Conservation (phyloP, 2,888 invertebrate genomes). For the Caenorhabditis drosophilae region DNA sequence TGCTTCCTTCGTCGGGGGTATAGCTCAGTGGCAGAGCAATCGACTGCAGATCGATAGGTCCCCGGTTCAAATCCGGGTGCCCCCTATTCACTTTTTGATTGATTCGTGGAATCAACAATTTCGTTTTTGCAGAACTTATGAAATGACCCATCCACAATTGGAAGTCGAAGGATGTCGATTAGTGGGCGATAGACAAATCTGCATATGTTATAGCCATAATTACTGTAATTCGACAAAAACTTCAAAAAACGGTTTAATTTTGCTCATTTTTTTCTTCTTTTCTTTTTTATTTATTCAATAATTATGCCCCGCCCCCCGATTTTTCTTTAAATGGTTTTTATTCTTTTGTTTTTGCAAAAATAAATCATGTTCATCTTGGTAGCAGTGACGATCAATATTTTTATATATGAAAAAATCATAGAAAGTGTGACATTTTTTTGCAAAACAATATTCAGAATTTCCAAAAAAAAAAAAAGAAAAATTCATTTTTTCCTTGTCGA, state of each 20-base stretch:
- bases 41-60: constrained; percentile 68
- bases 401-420: too few species aligned
- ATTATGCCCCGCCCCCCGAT: background rate
- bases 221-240: constrained; percentile 17
- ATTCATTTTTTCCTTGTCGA: too few species aligned
- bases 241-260: background rate
- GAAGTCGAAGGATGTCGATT: constrained; percentile 39
- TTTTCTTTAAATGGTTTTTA: background rate
- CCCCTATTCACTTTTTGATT: too few species aligned
- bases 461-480: too few species aligned
- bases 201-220: constrained; percentile 40
- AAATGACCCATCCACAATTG: constrained; percentile 19
- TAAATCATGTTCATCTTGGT: too few species aligned
- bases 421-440: too few species aligned
- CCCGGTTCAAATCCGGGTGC: constrained; percentile 65
- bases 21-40: constrained; percentile 68
- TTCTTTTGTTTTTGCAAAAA: too few species aligned
- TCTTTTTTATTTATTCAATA: background rate
- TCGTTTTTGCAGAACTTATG: too few species aligned
- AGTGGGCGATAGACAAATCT: constrained; percentile 34
- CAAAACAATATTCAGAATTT: too few species aligned
- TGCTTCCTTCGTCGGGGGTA: too few species aligned
- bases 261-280: constrained; percentile 2
- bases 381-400: too few species aligned
- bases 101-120: too few species aligned